These are phyloP conservation scores for Sepiola atlantica DNA, from an alignment of 2,888 invertebrate genomes.

Conservation along the genomic window DNA sequence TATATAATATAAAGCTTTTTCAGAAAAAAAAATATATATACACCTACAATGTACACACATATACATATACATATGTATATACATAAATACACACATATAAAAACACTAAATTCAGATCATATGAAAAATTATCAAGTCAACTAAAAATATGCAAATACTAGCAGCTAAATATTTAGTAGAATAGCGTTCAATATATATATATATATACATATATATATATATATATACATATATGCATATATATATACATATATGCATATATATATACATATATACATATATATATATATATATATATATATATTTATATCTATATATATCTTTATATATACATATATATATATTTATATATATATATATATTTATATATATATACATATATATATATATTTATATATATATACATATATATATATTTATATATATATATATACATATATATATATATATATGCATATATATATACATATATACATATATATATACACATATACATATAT, in stretches of 20 bases:
- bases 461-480: background rate
- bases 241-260: background rate
- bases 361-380: background rate
- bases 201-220: background rate
- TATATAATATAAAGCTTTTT: too few species aligned
- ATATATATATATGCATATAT: background rate
- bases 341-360: background rate
- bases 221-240: constrained; percentile 17
- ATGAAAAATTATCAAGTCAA: too few species aligned
- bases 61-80: too few species aligned
- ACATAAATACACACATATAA: too few species aligned
- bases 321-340: too few species aligned
- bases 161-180: too few species aligned
- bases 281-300: too few species aligned
- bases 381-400: background rate
- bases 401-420: background rate
- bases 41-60: too few species aligned
- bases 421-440: background rate
- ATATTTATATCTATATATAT: too few species aligned
- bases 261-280: background rate
- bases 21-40: too few species aligned
- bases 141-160: too few species aligned
- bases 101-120: too few species aligned
- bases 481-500: background rate
- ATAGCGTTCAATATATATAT: background rate